Percentiles rank a stretch among this genome's conserved stretches.
phyloP scores from a whole-genome alignment of 2,113 vertebrate species.

The Elaphurus davidianus region DNA sequence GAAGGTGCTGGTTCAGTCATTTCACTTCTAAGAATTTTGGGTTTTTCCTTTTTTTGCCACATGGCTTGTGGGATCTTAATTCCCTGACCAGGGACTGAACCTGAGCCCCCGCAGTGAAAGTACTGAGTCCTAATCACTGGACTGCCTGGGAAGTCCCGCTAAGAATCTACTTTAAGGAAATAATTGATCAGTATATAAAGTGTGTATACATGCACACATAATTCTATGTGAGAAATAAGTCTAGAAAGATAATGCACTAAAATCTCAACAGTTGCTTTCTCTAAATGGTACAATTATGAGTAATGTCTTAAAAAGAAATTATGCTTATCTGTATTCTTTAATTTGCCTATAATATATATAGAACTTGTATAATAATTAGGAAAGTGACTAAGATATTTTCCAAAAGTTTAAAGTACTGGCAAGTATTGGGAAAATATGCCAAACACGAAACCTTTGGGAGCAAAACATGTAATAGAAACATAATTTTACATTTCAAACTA shows the following conservation, averaged over 20 bases:
- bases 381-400: neutral
- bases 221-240: neutral
- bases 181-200: neutral
- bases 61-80: neutral
- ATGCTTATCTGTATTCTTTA: neutral
- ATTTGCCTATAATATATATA: neutral
- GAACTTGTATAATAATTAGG: neutral
- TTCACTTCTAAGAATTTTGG: neutral
- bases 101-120: neutral
- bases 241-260: neutral
- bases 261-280: neutral
- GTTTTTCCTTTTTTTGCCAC: neutral
- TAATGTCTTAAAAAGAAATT: neutral
- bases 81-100: neutral
- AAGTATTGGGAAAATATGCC: neutral
- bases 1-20: neutral
- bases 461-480: neutral
- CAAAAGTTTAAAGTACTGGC: neutral
- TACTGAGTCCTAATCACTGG: neutral
- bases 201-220: neutral
- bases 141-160: neutral
- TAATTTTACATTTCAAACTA: neutral
- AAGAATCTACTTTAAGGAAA: slow-evolving; percentile 4
- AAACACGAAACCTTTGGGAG: neutral
- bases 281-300: neutral